These are phyloP conservation scores for Xyliphius kryptos DNA, from an alignment of 2,113 vertebrate species.

Conservation along the genomic window DNA sequence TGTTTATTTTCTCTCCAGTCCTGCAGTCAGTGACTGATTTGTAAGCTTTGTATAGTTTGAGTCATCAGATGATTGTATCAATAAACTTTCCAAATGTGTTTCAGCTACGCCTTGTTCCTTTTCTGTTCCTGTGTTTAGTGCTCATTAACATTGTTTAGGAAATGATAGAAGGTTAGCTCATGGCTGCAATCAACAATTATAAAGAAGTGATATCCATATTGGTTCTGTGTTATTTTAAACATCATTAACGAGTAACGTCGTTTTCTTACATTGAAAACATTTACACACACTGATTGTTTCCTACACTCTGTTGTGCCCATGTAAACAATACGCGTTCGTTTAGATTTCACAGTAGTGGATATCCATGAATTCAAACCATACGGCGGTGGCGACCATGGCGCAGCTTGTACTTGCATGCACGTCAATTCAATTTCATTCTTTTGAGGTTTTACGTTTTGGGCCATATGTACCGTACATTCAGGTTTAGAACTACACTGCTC, in stretches of 20 bases:
- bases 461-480: too few relatives aligned
- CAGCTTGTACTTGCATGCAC: neutral
- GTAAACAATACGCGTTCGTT: neutral
- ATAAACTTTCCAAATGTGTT: slow-evolving; percentile 64
- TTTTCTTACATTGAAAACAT: neutral
- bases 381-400: neutral
- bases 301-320: neutral
- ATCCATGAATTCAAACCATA: neutral
- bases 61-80: slow-evolving; percentile 61
- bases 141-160: neutral
- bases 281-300: neutral
- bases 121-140: slow-evolving; percentile 3
- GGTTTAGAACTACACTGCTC: too few relatives aligned
- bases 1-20: slow-evolving; percentile 42
- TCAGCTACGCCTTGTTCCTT: slow-evolving; percentile 22
- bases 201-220: neutral
- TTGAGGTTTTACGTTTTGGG: too few relatives aligned
- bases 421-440: too few relatives aligned
- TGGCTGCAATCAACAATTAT: slow-evolving; percentile 14
- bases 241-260: neutral
- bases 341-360: neutral
- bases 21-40: slow-evolving; percentile 48
- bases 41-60: slow-evolving; percentile 58
- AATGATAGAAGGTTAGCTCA: neutral
- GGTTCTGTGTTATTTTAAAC: neutral